Evolutionary conservation across 2,113 vertebrate genomes (phyloP), one percentile per base, ranked within the genome.

Genomic region (Lethenteron camtschaticum): DNA sequence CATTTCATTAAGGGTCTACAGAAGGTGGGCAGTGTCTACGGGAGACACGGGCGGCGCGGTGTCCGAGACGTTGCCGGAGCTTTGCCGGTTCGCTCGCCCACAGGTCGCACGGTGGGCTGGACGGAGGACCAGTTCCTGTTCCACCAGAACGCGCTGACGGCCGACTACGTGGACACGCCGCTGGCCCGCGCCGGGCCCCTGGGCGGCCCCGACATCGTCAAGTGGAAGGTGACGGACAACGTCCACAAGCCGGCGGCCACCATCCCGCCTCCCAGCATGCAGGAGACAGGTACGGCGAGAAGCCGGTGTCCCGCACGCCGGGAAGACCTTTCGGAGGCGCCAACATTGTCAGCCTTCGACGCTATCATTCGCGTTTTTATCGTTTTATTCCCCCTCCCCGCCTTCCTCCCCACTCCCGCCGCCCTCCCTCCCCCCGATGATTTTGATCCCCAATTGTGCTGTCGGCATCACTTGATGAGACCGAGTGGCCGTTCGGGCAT

Each of bases 71-170:
- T 7, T 41, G 41, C 41, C 41, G 41, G 41, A 41, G 41, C 5
- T 41, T 41, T 41, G 41, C 41, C 41, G 41, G 41, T 41, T 41
- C 41, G 41, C 41, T 41, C 41, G 41, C 41, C 41, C 41, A 1
- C 78, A 99, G 94, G 94, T 59, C 89, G 88, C 72, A 86, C 79
- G 24, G 85, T 99, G 56, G 89, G 92, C 74, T 99, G 96, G 74
- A 95, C 88, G 78, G 90, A 99, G 74, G 87, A 96, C 8, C 87
- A 95, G 71, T 94, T 95, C 77, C 80, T 95, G 83, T 77, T 95
- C 2, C 85, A 85, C 2, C 87, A 95, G 72, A 88, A 86, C 72
- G 81, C 85, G 70, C 85, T 95, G 78, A 81, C 83, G 70, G 86
- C 87, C 0, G 87, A 95, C 74, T 85, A 94, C 75, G 79, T 95